Evolutionary conservation across 2,797 vertebrate species (phyloP), one percentile per base, ranked within the genome.

Genomic region (Sebastes paucispinis): DNA sequence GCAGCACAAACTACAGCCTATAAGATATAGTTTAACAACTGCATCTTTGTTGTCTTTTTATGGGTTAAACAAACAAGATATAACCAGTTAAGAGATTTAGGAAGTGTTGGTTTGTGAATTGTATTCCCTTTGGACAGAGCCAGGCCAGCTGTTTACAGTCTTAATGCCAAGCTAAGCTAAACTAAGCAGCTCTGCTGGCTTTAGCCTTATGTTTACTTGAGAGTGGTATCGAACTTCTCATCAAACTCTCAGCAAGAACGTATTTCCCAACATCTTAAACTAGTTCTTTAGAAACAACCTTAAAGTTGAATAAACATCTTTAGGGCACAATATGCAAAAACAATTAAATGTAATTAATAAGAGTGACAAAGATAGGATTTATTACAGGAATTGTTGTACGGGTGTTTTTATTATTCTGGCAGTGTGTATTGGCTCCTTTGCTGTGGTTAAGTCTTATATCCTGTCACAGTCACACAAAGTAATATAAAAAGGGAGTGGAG

Each of bases 401-500:
- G 5, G 58, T 54, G 22, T 12, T 63, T 88, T 82, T 59, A 65
- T 78, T 73, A 67, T 79, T 80, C 32, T 57, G 29, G 12, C 25
- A 36, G 34, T 16, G 62, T 29, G 9, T 20, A 43, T 25, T 43
- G 36, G 12, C 69, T 34, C 13, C 6, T 29, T 24, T 70, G 55
- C 25, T 82, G 63, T 13, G 5, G 22, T 67, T 69, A 72, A 47
- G 52, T 55, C 54, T 60, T 31, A 72, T 68, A 71, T 73, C 34
- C 55, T 64, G 63, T 77, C 29, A 72, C 20, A 57, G 63, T 77
- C 29, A 72, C 20, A 57, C 29, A 20, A 57, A 57, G 66, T 31
- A 58, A 77, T 76, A 82, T 64, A 55, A 93, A 59, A 83, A 69
- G 67, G 31, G 78, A 78, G 75, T 43, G 77, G 54, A 74, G 39